Evolutionary conservation across 2,113 vertebrate genomes (phyloP).

Genomic region (Catharus fuscescens): DNA sequence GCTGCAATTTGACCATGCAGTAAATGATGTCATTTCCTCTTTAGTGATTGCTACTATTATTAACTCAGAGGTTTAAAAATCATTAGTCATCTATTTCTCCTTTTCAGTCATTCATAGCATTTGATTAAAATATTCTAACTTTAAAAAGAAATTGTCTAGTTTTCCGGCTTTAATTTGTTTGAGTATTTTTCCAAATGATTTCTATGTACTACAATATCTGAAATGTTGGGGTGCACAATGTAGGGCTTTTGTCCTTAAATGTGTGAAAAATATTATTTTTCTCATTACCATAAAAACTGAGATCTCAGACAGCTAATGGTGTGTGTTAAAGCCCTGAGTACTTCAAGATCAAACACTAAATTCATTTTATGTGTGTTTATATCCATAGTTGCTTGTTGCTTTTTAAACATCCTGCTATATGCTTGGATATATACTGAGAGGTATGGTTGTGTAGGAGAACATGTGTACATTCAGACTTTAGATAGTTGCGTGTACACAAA

Average conservation of each 20-base stretch:
- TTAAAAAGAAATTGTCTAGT: not conserved
- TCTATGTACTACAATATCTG: not conserved
- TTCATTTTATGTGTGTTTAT: not conserved
- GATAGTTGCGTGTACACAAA: not conserved
- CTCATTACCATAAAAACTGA: not conserved
- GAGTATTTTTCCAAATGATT: not conserved
- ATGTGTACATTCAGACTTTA: not conserved
- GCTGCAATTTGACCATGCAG: not conserved
- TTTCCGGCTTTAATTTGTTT: not conserved
- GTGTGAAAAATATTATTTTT: not conserved
- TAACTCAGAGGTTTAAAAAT: not conserved
- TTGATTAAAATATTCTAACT: not conserved
- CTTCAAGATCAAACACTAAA: not conserved
- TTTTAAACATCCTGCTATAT: not conserved
- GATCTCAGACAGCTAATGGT: not conserved
- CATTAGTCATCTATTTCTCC: not conserved
- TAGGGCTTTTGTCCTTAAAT: not conserved
- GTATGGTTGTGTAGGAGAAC: not conserved
- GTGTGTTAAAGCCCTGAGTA: not conserved
- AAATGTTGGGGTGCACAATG: not conserved
- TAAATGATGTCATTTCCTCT: not conserved
- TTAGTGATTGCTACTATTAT: not conserved
- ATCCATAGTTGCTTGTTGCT: not conserved
- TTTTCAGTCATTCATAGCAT: not conserved
- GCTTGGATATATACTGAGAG: not conserved